Conservation (phyloP, 2,113 vertebrate genomes). For the Hypanus sabinus region DNA sequence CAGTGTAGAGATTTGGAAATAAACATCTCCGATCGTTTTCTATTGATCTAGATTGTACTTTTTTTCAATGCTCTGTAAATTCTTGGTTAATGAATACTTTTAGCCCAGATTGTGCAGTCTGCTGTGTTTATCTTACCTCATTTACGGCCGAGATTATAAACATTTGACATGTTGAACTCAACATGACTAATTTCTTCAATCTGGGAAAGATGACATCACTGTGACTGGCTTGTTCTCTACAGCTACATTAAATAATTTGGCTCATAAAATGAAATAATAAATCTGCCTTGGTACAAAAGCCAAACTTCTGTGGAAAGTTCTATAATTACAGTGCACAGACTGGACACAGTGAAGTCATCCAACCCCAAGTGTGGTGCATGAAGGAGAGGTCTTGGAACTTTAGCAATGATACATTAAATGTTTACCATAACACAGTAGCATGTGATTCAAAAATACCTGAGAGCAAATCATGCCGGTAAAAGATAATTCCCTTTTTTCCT, state of each 20-base stretch:
- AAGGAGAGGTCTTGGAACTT: neutral
- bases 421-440: neutral
- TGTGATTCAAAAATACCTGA: neutral
- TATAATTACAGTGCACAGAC: constrained; percentile 2
- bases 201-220: constrained; percentile 36
- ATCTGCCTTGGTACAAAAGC: constrained; percentile 6
- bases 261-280: constrained; percentile 37
- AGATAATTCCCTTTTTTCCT: neutral
- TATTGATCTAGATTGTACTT: neutral
- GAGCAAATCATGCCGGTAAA: neutral
- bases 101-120: constrained; percentile 16
- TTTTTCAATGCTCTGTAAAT: neutral
- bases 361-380: neutral
- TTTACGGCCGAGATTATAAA: constrained; percentile 35
- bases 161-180: constrained; percentile 33
- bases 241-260: constrained; percentile 30
- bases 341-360: constrained; percentile 30
- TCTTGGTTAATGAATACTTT: constrained; percentile 4
- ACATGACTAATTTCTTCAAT: constrained; percentile 38
- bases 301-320: constrained; percentile 37
- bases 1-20: neutral
- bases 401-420: neutral
- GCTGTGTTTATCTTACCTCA: constrained; percentile 22
- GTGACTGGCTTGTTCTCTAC: constrained; percentile 25
- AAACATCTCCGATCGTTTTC: neutral